Base-by-base conservation (phyloP, 2,888 invertebrate genomes). In the Amphipoea lucens region DNA sequence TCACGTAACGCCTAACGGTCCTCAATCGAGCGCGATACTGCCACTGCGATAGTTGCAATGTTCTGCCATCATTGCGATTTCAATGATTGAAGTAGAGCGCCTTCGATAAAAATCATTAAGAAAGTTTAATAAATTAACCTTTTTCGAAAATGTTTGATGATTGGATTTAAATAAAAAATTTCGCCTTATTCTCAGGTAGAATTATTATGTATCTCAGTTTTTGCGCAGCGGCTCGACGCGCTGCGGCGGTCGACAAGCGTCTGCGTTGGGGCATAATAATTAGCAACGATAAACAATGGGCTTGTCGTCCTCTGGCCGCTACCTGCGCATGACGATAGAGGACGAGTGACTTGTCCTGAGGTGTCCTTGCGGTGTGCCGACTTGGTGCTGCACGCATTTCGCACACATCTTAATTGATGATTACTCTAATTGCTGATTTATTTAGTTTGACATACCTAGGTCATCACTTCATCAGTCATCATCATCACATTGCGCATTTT, bases 1-100 rank as follows among this genome's bases (percentile, higher is more conserved):
- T 96, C 96, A 96, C 96, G 96, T 96, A 97, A 97, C 97, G 97
- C 96, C 96, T 96, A 97, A 97, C 97, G 97, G 96, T 97, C 95
- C 94, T 96, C 96, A 96, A 97, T 96, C 96, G 96, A 96, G 97
- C 96, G 96, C 96, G 95, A 95, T 96, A 95, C 96, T 95, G 96
- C 94, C 93, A 95, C 92, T 94, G 92, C 91, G 94, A 94, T 94
- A 94, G 95, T 94, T 94, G 95, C 93, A 93, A 92, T 93, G 91
- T 90, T 92, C 92, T 93, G 92, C 92, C 92, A 92, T 92, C 91
- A 92, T 92, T 87, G 91, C 91, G 91, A 93, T 93, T 94, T 91
- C 91, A 91, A 93, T 93, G 91, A 93, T 93, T 87, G 87, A 92
- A 91, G 90, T 90, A 90, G 90, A 91, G 89, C 92, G 91, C 85